Percentiles rank a stretch among this genome's conserved stretches.
phyloP scores from a whole-genome alignment of 1,140 invertebrate species.

The Ptiloglossa arizonensis region DNA sequence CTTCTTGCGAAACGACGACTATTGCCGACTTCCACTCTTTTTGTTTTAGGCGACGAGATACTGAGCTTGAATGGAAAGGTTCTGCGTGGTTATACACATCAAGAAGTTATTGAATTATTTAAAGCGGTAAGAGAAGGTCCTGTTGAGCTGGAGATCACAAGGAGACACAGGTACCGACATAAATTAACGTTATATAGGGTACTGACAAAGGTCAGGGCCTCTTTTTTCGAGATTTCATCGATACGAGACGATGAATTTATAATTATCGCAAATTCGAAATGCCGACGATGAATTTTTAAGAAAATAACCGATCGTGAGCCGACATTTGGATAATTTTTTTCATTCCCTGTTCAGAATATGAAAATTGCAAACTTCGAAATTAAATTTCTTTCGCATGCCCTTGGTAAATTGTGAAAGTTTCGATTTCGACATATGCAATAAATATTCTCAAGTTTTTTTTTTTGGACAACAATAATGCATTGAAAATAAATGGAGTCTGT shows the following conservation, averaged over 20 bases:
- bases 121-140: slow-evolving; percentile 89
- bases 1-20: no score
- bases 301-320: neutral
- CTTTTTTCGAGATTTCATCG: neutral
- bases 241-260: neutral
- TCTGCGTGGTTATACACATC: slow-evolving; percentile 88
- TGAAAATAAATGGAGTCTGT: no score
- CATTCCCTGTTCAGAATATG: no score
- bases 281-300: neutral
- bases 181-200: neutral
- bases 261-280: neutral
- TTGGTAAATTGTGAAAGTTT: no score
- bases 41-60: slow-evolving; percentile 89
- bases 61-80: slow-evolving; percentile 88
- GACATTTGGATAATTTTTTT: no score
- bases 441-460: no score
- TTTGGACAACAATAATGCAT: no score
- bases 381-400: no score
- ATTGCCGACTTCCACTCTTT: neutral
- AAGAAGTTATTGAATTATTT: slow-evolving; percentile 90
- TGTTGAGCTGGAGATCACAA: slow-evolving; percentile 86
- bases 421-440: no score
- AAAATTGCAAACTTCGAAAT: no score
- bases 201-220: neutral
- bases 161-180: slow-evolving; percentile 80